Base-by-base conservation (phyloP, 2,113 vertebrate species). In the Phalacrocorax aristotelis region DNA sequence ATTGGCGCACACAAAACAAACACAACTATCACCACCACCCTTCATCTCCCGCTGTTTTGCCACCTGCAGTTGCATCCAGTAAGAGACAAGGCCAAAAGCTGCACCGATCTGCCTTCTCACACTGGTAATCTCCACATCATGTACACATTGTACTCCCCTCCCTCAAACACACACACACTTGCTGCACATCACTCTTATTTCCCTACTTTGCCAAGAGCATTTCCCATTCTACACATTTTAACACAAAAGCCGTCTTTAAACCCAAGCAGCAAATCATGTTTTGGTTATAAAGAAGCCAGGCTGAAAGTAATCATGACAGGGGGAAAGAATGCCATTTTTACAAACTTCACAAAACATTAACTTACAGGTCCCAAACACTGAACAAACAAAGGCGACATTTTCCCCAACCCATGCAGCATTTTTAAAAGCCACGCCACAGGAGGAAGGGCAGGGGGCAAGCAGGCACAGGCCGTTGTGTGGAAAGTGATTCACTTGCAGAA, bases 401-500 rank as follows among this genome's bases (percentile, higher is more conserved):
- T 26, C 23, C 61, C 27, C 32, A 78, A 57, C 15, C 27, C 4
- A 2, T 17, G 58, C 21, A 72, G 48, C 64, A 74, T 38, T 93
- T 93, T 78, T 71, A 81, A 93, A 94, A 34, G 85, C 51, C 54
- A 90, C 7, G 10, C 51, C 54, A 55, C 8, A 25, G 58, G 40
- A 79, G 27, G 62, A 84, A 82, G 77, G 55, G 82, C 19, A 61
- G 34, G 16, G 80, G 32, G 20, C 44, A 93, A 87, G 70, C 19
- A 83, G 38, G 46, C 82, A 79, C 11, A 40, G 58, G 15, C 36
- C 79, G n/a, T 32, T 80, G 7, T 22, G 58, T 70, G 42, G 49
- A 91, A 94, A 95, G 60, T 80, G 2, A 95, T 89, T 93, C 80
- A 91, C 36, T 93, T 80, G 82, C 62, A 94, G 87, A 83, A 87